Base-by-base conservation (phyloP, 2,888 invertebrate genomes). In the Spodoptera picta region DNA sequence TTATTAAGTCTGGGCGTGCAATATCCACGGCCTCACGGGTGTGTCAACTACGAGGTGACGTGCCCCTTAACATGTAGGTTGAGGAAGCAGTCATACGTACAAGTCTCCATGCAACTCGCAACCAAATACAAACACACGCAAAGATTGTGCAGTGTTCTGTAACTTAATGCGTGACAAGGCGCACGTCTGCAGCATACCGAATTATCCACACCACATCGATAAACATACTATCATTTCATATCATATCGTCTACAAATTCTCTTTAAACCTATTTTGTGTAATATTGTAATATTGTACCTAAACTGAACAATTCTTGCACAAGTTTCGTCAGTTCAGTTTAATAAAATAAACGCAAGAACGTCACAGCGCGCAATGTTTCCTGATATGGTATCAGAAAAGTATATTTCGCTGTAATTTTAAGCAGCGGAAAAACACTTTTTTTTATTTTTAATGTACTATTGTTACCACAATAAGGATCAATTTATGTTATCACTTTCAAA, bases 21-120 rank as follows among this genome's bases (percentile, higher is more conserved):
- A 47, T 44, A 14, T 44, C 41, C 27, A 49, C 45, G 52, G 46
- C 27, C 24, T 49, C 52, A 77, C 73, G 74, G 77, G 79, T 80
- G 83, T 83, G 82, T 80, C 80, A 62, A 59, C 79, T 80, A 57
- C 73, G 60, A 57, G 64, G 12, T 75, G 86, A 83, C 86, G 86
- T 83, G 86, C 86, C 86, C 72, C 83, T 81, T 59, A 69, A 51
- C 83, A 82, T 74, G 83, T 73, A 62, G 57, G 62, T 73, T 54
- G 52, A 46, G 61, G 45, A 53, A 58, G 53, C 47, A 63, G 65
- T 65, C 64, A 77, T 75, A 65, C 64, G 76, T 75, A 65, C 7
- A 36, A 36, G 36, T 9, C 78, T 56, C 43, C 24, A 36, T 9
- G 36, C 42, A 54, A 82, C 73, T 80, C 70, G 70, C 77, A 73